Conservation (phyloP, 2,113 vertebrate species). For the Anarhynchus alexandrinus region DNA sequence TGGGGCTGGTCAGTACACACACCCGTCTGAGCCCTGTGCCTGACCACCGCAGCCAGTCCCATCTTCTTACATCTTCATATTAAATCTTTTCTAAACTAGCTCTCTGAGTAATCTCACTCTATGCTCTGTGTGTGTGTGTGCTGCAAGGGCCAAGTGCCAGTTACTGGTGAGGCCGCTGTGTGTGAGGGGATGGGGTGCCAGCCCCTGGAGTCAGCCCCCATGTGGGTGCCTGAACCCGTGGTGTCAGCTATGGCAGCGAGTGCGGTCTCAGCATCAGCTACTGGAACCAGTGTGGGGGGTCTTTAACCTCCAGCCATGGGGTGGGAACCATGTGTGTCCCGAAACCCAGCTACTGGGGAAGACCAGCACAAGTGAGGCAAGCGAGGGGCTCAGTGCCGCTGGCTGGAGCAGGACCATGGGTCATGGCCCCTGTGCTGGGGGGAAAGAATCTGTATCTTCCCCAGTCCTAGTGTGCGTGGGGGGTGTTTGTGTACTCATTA, state of each 20-base stretch:
- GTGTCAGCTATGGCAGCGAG: fast-evolving
- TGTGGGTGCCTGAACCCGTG: fast-evolving
- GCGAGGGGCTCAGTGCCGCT: fast-evolving
- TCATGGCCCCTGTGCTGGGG: not conserved
- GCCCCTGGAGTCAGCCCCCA: not conserved
- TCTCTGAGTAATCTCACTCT: too few species aligned
- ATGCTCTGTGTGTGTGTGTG: too few species aligned
- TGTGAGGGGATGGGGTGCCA: not conserved
- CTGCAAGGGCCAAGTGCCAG: not conserved
- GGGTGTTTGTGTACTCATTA: fast-evolving
- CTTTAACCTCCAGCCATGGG: not conserved
- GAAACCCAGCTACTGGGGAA: not conserved
- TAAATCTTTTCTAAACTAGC: not conserved
- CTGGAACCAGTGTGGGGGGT: not conserved
- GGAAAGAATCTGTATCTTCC: not conserved
- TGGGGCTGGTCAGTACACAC: fast-evolving
- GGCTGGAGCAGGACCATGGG: fast-evolving
- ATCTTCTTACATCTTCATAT: not conserved
- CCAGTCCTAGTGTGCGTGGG: fast-evolving
- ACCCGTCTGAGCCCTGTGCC: not conserved
- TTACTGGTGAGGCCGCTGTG: not conserved
- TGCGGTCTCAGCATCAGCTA: not conserved
- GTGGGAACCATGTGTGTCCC: fast-evolving
- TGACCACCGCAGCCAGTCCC: not conserved
- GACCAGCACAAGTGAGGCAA: fast-evolving